Evolutionary conservation across 2,113 vertebrate species (phyloP), one percentile per base, ranked within the genome.

Genomic region (Cariama cristata): DNA sequence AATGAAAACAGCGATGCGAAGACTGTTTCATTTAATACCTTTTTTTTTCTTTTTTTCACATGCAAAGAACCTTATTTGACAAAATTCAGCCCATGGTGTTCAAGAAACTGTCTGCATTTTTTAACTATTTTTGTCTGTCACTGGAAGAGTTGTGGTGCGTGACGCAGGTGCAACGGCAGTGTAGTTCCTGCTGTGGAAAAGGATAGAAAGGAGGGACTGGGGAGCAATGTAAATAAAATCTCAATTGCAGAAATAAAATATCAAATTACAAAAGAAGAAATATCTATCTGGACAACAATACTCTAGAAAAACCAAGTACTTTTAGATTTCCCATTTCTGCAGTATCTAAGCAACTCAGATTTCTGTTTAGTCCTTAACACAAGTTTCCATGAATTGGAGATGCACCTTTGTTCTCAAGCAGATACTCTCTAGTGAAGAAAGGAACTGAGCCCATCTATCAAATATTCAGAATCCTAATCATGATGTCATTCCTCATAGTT

Each of bases 31-130:
- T 97, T 96, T 95, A 93, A 75, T 94, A 91, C 69, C n/a, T 81
- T 90, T 71, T 82, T 84, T 77, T 42, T n/a, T 3, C 3, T 35
- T 69, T 59, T 96, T 69, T 89, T 11, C 82, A 59, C 52, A 81
- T 81, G 30, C 47, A 27, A 52, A 45, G 42, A 84, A 27, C 33
- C 26, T 91, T 59, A 82, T 93, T 96, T 87, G 68, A 93, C 1
- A 20, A 96, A 95, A 93, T 86, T 89, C 94, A 95, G 9, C 94
- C 80, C 56, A 49, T 76, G 50, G 77, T 82, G 89, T 91, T 96
- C 89, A 84, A 87, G 64, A 95, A 97, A 91, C 86, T 96, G 92
- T 95, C 88, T 95, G 80, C 91, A 89, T 91, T 91, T 94, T 95
- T 95, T 27, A 92, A 84, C 89, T 92, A 80, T 96, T 93, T 97